These are phyloP conservation scores for Amphiprion percula DNA, from an alignment of 2,113 vertebrate species.

Conservation along the genomic window DNA sequence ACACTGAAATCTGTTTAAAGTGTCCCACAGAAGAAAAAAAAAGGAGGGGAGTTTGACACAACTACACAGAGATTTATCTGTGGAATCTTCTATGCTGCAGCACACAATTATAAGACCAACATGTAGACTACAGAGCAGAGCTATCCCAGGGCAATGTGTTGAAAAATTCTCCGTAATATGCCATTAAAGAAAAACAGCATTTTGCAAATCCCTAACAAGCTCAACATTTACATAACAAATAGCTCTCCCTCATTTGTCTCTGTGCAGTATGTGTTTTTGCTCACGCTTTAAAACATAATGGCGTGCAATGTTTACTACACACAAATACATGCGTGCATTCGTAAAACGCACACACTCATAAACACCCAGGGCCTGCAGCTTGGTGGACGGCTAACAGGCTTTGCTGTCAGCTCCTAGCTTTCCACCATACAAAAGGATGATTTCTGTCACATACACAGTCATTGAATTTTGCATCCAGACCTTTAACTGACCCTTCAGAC, in stretches of 20 bases:
- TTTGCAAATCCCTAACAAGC: constrained; percentile 25
- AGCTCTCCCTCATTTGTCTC: constrained; percentile 18
- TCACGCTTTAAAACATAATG: constrained; percentile 8
- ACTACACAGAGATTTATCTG: constrained; percentile 10
- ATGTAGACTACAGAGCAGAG: constrained; percentile 15
- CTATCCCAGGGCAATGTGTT: constrained; percentile 23
- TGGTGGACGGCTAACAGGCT: constrained; percentile 53
- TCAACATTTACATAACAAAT: constrained; percentile 32
- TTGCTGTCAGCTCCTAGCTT: constrained; percentile 51
- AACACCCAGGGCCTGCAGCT: constrained; percentile 2
- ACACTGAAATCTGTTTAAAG: constrained; percentile 1
- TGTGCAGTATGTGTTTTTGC: constrained; percentile 17
- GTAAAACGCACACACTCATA: constrained; percentile 7
- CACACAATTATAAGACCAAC: constrained; percentile 33
- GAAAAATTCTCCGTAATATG: constrained; percentile 21
- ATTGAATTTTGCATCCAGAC: constrained; percentile 54
- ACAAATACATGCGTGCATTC: constrained; percentile 27
- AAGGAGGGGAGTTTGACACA: constrained; percentile 17
- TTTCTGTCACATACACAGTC: constrained; percentile 55
- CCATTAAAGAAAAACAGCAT: constrained; percentile 14
- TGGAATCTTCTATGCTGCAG: constrained; percentile 17
- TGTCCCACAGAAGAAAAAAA: neutral
- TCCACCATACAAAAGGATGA: constrained; percentile 48
- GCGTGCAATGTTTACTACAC: constrained; percentile 11
- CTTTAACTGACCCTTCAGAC: constrained; percentile 59